Conservation (phyloP, 2,797 vertebrate genomes). For the Aldrovandia affinis region DNA sequence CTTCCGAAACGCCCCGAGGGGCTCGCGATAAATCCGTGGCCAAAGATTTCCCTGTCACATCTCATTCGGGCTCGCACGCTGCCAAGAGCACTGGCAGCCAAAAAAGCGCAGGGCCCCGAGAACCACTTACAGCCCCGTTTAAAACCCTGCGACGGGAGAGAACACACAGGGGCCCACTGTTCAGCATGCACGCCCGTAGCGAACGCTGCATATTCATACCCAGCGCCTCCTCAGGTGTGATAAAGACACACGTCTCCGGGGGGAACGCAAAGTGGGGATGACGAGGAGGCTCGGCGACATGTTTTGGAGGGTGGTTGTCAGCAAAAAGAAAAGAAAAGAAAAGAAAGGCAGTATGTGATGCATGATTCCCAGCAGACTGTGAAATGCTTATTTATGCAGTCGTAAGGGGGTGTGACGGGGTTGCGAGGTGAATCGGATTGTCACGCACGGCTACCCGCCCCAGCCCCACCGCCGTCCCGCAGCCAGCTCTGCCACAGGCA, state of each 20-base stretch:
- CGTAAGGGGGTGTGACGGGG: not conserved
- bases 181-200: not conserved
- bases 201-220: not conserved
- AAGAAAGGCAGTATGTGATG: not conserved
- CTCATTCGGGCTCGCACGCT: constrained; percentile 21
- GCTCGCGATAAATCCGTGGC: not conserved
- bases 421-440: constrained; percentile 20
- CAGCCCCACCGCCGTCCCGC: constrained; percentile 21
- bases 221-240: not conserved
- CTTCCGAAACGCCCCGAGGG: not conserved
- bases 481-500: constrained; percentile 29
- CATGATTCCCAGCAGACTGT: constrained; percentile 5
- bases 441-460: constrained; percentile 10
- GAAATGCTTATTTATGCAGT: constrained; percentile 8
- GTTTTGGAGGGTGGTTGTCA: not conserved
- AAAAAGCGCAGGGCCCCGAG: constrained; percentile 4
- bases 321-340: not conserved
- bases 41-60: constrained; percentile 12
- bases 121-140: constrained; percentile 33
- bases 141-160: constrained; percentile 58
- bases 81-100: constrained; percentile 55
- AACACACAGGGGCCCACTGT: constrained; percentile 45
- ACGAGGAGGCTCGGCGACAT: not conserved
- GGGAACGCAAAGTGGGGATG: not conserved
- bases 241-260: not conserved